phyloP scores from a whole-genome alignment of 2,888 invertebrate genomes.

The Zygothrica quintamaculata region DNA sequence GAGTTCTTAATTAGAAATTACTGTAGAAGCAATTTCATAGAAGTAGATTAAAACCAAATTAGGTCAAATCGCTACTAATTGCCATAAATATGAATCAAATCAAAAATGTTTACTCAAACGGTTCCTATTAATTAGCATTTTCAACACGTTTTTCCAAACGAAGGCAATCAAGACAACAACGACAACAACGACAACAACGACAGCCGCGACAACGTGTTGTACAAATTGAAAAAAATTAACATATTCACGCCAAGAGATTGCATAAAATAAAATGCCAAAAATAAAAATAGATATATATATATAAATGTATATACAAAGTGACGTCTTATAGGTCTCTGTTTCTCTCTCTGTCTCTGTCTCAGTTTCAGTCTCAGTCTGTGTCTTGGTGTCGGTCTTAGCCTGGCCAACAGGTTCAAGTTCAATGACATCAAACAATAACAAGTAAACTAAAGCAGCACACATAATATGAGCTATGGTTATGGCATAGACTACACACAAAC shows the following conservation, averaged over 20 bases:
- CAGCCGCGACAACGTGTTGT: slow-evolving; percentile 49
- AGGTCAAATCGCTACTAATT: slow-evolving; percentile 72
- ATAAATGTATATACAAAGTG: slow-evolving; percentile 33
- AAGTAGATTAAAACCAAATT: slow-evolving; percentile 42
- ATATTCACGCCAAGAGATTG: slow-evolving; percentile 74
- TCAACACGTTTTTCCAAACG: slow-evolving; percentile 70
- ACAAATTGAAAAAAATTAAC: slow-evolving; percentile 62
- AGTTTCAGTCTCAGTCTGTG: background rate
- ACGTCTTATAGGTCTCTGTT: slow-evolving; percentile 17
- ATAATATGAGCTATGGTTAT: slow-evolving; percentile 68
- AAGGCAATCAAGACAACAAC: slow-evolving; percentile 11
- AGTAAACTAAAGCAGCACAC: slow-evolving; percentile 30
- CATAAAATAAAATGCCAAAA: slow-evolving; percentile 65
- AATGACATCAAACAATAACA: slow-evolving; percentile 76
- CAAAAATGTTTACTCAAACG: slow-evolving; percentile 48
- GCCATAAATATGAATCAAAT: slow-evolving; percentile 65
- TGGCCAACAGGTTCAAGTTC: slow-evolving; percentile 74
- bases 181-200: slow-evolving; percentile 23
- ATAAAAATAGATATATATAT: slow-evolving; percentile 14
- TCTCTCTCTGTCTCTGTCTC: background rate
- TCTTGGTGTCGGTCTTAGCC: background rate
- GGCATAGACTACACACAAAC: slow-evolving; percentile 40
- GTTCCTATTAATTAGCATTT: slow-evolving; percentile 68
- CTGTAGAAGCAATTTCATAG: no score
- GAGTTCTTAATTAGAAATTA: slow-evolving; percentile 55